Conservation (phyloP, 1,140 invertebrate species). For the Ephestia elutella region DNA sequence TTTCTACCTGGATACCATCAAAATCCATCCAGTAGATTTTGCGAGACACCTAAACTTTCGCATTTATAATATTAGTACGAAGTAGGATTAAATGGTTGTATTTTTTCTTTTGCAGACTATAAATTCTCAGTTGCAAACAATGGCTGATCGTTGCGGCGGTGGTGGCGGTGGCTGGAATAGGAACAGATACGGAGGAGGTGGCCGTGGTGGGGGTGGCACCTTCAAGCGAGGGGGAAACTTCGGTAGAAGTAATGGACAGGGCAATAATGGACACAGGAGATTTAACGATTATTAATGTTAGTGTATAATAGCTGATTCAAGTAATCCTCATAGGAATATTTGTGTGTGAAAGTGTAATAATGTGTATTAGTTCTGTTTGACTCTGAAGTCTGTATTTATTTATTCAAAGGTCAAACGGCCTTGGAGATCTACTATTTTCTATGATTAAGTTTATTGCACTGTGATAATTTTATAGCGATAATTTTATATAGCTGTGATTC, state of each 20-base stretch:
- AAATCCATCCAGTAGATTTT: no score
- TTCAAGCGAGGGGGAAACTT: slow-evolving; percentile 62
- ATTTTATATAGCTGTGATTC: no score
- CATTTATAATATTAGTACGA: not conserved
- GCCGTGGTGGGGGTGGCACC: slow-evolving; percentile 55
- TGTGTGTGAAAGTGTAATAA: slow-evolving; percentile 44
- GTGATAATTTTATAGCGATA: slow-evolving; percentile 49
- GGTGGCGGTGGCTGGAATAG: slow-evolving; percentile 73
- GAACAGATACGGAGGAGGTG: slow-evolving; percentile 58
- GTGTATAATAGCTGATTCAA: slow-evolving; percentile 28
- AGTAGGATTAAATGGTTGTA: no score
- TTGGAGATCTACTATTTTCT: slow-evolving; percentile 21
- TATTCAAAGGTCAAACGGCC: slow-evolving; percentile 23
- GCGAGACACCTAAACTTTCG: no score
- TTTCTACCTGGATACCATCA: no score
- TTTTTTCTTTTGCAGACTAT: slow-evolving; percentile 59
- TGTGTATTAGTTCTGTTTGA: slow-evolving; percentile 24
- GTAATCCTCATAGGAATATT: slow-evolving; percentile 58
- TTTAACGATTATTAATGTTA: slow-evolving; percentile 67
- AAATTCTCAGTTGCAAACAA: slow-evolving; percentile 75
- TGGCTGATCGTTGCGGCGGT: slow-evolving; percentile 75
- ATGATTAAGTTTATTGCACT: slow-evolving; percentile 43
- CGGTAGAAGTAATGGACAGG: slow-evolving; percentile 50
- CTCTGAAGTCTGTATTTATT: slow-evolving; percentile 30
- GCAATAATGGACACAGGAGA: slow-evolving; percentile 66